phyloP scores from a whole-genome alignment of 2,113 vertebrate genomes.

The Pangasianodon gigas region DNA sequence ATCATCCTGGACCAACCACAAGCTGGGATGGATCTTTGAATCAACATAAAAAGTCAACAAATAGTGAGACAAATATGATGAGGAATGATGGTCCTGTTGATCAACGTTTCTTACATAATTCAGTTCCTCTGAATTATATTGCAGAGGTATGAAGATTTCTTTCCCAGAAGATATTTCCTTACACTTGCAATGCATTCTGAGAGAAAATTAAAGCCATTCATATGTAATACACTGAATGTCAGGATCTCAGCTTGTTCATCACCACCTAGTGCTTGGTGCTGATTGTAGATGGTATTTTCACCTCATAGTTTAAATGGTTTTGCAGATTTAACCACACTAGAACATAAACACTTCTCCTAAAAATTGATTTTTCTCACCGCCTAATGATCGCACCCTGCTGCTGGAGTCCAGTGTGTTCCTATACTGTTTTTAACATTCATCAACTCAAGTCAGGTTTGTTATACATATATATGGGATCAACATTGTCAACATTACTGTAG shows the following conservation, averaged over 20 bases:
- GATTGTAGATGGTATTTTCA: not conserved
- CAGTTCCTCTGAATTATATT: not conserved
- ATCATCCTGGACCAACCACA: conserved; percentile 10
- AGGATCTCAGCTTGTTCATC: conserved; percentile 5
- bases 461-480: not conserved
- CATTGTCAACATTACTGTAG: not conserved
- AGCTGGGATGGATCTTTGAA: conserved; percentile 1
- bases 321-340: not conserved
- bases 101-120: not conserved
- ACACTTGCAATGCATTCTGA: not conserved
- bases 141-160: not conserved
- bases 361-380: not conserved
- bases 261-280: not conserved
- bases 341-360: not conserved
- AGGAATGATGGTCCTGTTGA: not conserved
- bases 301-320: not conserved
- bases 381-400: not conserved
- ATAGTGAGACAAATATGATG: not conserved
- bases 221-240: not conserved
- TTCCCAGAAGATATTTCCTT: not conserved
- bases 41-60: conserved; percentile 22
- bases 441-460: not conserved
- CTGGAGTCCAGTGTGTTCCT: not conserved
- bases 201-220: not conserved
- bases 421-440: not conserved